Conservation (phyloP, 1,140 invertebrate species). For the Contarinia nasturtii region DNA sequence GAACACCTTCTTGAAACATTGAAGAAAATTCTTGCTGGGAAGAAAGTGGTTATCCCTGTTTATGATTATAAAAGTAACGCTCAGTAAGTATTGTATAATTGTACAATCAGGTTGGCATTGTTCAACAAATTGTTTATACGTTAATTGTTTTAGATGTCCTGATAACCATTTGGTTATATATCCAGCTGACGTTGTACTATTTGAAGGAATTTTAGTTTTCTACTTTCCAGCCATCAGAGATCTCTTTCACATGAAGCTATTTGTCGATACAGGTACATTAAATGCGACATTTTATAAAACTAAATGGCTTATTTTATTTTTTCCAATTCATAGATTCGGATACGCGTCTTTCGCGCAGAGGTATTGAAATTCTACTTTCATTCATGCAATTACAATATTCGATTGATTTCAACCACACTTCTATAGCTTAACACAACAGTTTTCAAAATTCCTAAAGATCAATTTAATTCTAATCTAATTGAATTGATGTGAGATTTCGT, state of each 20-base stretch:
- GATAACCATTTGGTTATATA: conserved; percentile 66
- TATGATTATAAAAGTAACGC: conserved; percentile 81
- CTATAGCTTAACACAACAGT: no score
- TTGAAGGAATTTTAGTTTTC: conserved; percentile 96
- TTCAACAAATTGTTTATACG: conserved; percentile 1
- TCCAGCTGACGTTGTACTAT: conserved; percentile 93
- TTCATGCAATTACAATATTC: no score
- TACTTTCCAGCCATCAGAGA: conserved; percentile 89
- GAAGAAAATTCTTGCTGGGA: conserved; percentile 59
- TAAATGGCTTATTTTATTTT: no score
- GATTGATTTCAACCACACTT: no score
- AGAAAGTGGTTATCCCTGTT: conserved; percentile 68
- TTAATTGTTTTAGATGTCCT: conserved; percentile 30
- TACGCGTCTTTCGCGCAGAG: conserved; percentile 82
- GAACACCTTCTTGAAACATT: conserved; percentile 63
- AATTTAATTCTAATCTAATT: no score
- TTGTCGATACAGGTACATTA: conserved; percentile 98
- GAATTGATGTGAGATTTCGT: no score
- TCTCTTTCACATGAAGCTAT: conserved; percentile 96
- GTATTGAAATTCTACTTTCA: no score
- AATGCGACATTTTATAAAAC: no score
- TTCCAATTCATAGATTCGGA: no score
- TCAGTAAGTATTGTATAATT: conserved; percentile 32
- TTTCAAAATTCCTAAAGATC: no score
- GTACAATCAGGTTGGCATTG: no score